Evolutionary conservation across 2,113 vertebrate species (phyloP).

Genomic region (Notarius lentiginosus): DNA sequence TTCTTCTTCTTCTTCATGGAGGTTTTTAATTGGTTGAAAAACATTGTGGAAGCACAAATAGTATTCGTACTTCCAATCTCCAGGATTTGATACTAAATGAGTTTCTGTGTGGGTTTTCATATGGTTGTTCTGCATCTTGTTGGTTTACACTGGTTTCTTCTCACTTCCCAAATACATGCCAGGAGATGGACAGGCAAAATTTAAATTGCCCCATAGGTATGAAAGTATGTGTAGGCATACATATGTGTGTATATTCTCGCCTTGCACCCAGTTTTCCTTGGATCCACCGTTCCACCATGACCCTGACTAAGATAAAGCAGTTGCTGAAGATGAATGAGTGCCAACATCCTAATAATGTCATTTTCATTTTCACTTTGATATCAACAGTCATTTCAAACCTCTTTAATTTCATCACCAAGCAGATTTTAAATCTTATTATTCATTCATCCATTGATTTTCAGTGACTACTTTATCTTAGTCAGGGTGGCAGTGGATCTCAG

Average conservation of each 20-base stretch:
- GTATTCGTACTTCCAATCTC: neutral
- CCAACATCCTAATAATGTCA: no score
- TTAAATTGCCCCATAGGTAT: neutral
- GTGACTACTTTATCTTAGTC: neutral
- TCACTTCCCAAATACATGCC: no score
- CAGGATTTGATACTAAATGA: neutral
- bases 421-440: neutral
- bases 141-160: neutral
- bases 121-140: neutral
- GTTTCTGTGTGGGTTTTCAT: neutral
- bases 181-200: neutral
- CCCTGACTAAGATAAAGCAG: neutral
- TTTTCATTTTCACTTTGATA: no score
- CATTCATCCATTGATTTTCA: neutral
- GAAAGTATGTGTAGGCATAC: neutral
- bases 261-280: neutral
- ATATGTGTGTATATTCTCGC: neutral
- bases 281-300: neutral
- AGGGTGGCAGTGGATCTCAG: neutral
- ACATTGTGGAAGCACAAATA: neutral
- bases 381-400: neutral
- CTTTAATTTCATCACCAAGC: conserved; percentile 3
- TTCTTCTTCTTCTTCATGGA: neutral
- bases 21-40: neutral
- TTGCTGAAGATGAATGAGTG: neutral